Conservation (phyloP, 2,797 vertebrate genomes). For the Pseudochaenichthys georgianus region DNA sequence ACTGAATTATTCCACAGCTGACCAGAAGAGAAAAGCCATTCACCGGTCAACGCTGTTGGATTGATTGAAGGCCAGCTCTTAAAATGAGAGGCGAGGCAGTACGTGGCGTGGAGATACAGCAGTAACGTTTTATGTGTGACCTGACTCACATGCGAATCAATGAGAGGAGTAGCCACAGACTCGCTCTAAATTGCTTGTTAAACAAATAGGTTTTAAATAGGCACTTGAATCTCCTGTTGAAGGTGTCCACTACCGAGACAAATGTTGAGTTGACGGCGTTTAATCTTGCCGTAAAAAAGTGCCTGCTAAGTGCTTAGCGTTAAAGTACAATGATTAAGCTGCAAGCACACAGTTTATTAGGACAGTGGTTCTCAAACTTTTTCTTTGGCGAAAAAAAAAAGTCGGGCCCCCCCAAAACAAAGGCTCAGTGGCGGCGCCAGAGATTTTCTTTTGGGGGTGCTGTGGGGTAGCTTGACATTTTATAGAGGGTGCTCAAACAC, state of each 20-base stretch:
- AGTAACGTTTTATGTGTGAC: constrained; percentile 57
- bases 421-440: too few relatives aligned
- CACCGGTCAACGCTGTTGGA: constrained; percentile 38
- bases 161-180: constrained; percentile 32
- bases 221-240: constrained; percentile 35
- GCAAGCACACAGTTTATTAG: constrained; percentile 10
- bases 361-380: background rate
- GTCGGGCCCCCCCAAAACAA: too few relatives aligned
- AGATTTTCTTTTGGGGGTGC: too few relatives aligned
- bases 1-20: constrained; percentile 35
- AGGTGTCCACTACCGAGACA: constrained; percentile 28
- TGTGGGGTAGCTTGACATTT: too few relatives aligned
- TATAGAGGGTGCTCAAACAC: too few relatives aligned
- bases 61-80: constrained; percentile 55
- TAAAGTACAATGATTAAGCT: constrained; percentile 19
- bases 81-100: constrained; percentile 39
- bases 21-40: constrained; percentile 47
- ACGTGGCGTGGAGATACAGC: constrained; percentile 27
- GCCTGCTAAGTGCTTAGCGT: constrained; percentile 6
- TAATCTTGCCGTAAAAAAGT: constrained; percentile 35
- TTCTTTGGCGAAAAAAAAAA: too few relatives aligned
- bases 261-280: constrained; percentile 31
- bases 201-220: constrained; percentile 59
- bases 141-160: constrained; percentile 64
- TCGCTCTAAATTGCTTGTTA: constrained; percentile 58